These are phyloP conservation scores for Macropus fuliginosus DNA, from an alignment of 2,797 vertebrate genomes.

Conservation along the genomic window DNA sequence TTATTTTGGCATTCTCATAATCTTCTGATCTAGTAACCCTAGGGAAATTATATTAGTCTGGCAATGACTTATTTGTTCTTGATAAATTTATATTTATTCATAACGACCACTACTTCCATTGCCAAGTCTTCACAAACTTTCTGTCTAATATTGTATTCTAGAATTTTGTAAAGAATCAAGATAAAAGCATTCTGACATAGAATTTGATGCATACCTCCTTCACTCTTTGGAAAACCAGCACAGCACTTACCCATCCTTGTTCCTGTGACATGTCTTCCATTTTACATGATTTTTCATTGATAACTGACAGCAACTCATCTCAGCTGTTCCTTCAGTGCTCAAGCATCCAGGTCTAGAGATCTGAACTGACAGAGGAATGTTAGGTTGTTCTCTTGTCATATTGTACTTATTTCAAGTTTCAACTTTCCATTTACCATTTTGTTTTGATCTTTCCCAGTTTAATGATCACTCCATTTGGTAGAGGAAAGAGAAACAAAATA, in stretches of 20 bases:
- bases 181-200: background rate
- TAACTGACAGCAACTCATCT: background rate
- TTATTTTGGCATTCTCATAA: background rate
- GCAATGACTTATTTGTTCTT: background rate
- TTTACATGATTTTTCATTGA: background rate
- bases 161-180: background rate
- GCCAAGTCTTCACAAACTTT: background rate
- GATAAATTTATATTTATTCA: background rate
- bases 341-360: background rate
- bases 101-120: background rate
- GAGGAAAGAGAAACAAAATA: background rate
- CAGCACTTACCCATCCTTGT: background rate
- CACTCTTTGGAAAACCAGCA: background rate
- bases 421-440: background rate
- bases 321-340: background rate
- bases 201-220: background rate
- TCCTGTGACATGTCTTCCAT: background rate
- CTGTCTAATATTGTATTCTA: background rate
- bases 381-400: background rate
- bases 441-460: background rate
- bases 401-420: background rate
- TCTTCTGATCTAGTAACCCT: background rate
- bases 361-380: background rate
- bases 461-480: background rate
- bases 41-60: background rate